Base-by-base conservation (phyloP, 2,797 vertebrate species). In the Menidia menidia region DNA sequence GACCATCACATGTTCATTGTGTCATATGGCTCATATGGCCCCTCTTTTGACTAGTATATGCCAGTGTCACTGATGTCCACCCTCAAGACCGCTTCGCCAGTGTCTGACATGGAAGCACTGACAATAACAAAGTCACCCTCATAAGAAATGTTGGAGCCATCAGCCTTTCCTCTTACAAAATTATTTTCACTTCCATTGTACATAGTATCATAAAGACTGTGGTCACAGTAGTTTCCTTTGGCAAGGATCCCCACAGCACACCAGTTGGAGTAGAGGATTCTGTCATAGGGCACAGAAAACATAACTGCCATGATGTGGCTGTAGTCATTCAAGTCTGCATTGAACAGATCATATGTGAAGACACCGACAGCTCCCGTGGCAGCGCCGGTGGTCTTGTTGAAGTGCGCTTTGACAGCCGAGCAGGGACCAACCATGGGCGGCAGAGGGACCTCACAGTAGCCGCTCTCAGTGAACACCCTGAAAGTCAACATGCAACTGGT, bases 221-320 rank as follows among this genome's bases (percentile, higher is more conserved):
- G 73, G 67, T 91, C 84, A 0, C 88, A 90, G 25, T 78, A 1
- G 15, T 11, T 80, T 15, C 75, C 79, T 30, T 73, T 73, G 0
- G 82, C 80, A 16, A 90, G 87, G 66, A 92, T 78, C 1, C 90
- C 90, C 66, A 90, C 88, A 0, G 85, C 85, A 2, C 80, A 85
- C 86, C 88, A 92, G 82, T 82, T 92, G 72, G 81, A 85, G 82
- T 89, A 92, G 39, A 91, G 67, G 59, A 44, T 74, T 1, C 81
- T 73, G 71, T 92, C 90, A 0, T 71, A 92, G 11, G 90, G 90
- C 76, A 91, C 87, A 0, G 90, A 92, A 71, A 60, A 92, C 90
- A 91, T 92, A 75, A 87, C 64, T 0, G 89, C 88, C 68, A 91
- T 1, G 51, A 81, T 1, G 51, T 91, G 85, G 74, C 4, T 88